These are phyloP conservation scores for Cecidostiba fungosa DNA, from an alignment of 2,888 invertebrate species.

Conservation along the genomic window DNA sequence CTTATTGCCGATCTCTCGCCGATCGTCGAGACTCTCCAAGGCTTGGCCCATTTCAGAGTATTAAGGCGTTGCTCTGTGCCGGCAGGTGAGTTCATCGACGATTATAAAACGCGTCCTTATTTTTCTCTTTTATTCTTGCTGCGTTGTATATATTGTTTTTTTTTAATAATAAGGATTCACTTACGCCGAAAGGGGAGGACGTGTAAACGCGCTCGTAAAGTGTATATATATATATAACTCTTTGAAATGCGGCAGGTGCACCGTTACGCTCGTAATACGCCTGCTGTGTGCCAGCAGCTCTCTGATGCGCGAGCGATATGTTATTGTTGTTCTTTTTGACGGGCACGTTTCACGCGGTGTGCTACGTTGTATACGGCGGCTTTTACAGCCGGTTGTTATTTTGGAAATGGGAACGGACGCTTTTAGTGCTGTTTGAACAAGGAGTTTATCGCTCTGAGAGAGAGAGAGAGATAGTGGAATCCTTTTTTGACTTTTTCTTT, in stretches of 20 bases:
- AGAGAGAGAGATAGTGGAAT: neutral
- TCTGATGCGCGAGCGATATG: neutral
- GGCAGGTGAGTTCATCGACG: slow-evolving; percentile 59
- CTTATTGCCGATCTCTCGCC: neutral
- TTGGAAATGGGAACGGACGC: neutral
- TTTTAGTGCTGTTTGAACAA: slow-evolving; percentile 12
- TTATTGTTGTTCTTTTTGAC: slow-evolving; percentile 12
- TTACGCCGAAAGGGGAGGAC: neutral
- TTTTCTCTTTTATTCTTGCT: neutral
- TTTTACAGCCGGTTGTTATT: neutral
- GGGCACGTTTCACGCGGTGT: neutral
- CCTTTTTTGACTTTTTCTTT: too few species aligned
- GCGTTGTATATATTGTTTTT: neutral
- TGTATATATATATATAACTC: neutral
- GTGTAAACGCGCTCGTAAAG: slow-evolving; percentile 9
- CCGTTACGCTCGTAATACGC: neutral
- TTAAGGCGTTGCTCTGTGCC: neutral
- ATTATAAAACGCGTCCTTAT: slow-evolving; percentile 3
- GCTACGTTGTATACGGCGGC: too few species aligned
- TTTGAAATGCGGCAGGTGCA: slow-evolving; percentile 7
- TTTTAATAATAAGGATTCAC: neutral
- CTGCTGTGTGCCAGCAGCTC: too few species aligned
- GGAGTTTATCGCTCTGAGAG: neutral
- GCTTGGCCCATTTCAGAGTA: neutral
- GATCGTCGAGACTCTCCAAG: neutral